phyloP scores from a whole-genome alignment of 1,140 invertebrate species.

The Euschistus heros region DNA sequence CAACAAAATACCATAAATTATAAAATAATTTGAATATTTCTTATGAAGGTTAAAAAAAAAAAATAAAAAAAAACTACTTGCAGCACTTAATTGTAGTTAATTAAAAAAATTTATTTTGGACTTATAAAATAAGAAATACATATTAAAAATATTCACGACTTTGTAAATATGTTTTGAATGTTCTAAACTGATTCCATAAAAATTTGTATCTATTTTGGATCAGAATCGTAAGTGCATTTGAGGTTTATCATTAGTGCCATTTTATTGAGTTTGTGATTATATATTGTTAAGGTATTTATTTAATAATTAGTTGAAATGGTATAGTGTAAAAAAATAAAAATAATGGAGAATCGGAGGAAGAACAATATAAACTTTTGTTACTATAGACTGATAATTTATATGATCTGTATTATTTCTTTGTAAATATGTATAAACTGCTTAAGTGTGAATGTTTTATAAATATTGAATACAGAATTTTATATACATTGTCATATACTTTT shows the following conservation, averaged over 20 bases:
- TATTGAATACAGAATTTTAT: slow-evolving; percentile 14
- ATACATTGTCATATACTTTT: slow-evolving; percentile 20
- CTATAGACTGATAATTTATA: slow-evolving; percentile 21
- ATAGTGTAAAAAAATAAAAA: background rate
- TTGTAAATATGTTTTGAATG: too few species aligned
- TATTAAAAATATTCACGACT: too few species aligned
- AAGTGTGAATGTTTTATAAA: slow-evolving; percentile 17
- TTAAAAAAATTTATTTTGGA: too few species aligned
- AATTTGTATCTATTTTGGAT: too few species aligned
- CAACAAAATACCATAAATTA: too few species aligned
- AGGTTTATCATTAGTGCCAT: slow-evolving; percentile 9
- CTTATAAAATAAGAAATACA: too few species aligned
- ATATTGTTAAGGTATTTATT: slow-evolving; percentile 13
- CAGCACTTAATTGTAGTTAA: too few species aligned
- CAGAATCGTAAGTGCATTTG: too few species aligned
- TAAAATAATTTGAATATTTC: too few species aligned
- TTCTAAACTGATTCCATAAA: too few species aligned
- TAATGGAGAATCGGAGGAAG: background rate
- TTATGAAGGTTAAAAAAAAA: too few species aligned
- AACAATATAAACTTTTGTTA: slow-evolving; percentile 5
- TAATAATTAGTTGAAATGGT: background rate
- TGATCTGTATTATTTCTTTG: slow-evolving; percentile 19
- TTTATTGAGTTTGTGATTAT: slow-evolving; percentile 9
- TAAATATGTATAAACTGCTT: slow-evolving; percentile 19
- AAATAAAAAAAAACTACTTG: too few species aligned